Base-by-base conservation (phyloP, 2,797 vertebrate genomes). In the Anolis apletophallus region DNA sequence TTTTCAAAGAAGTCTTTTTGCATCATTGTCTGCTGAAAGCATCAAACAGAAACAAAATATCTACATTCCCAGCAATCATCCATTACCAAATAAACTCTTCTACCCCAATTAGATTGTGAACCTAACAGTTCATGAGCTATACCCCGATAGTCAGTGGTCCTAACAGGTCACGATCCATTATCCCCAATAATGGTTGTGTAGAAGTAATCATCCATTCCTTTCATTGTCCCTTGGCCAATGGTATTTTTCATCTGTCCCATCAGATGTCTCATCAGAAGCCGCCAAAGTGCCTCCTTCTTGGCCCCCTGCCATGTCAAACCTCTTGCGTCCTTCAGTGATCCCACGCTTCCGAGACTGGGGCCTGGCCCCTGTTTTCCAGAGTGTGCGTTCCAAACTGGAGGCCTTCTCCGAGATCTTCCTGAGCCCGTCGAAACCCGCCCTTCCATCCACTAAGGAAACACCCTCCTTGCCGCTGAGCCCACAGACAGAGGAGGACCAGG, bases 321-420 rank as follows among this genome's bases (percentile, higher is more conserved):
- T 91, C 61, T 86, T 91, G 54, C 91, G 92, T 80, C 90, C 91
- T 3, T 2, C 91, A 75, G 86, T 59, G 34, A 52, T 88, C 23
- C 90, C 93, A 71, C 89, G 83, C 68, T 94, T 95, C 86, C 96
- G 93, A 87, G 91, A 96, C 87, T 98, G 98, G 98, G 95, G 97
- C 82, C 97, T 98, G 46, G 97, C 95, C 19, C 98, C 98, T 0
- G 94, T 98, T 84, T 97, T 98, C 81, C 97, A 98, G 87, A 97
- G 97, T 0, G 96, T 98, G 88, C 97, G 96, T 85, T 98, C 97
- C 2, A 98, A 98, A 93, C 97, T 98, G 94, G 97, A 98, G 81
- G 97, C 97, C 94, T 98, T 98, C 90, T 97, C 97, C 0, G 98
- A 98, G 91, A 98, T 98, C 23, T 96, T 96, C 89, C 88, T 96